Percentiles rank a stretch among this genome's conserved stretches.
phyloP scores from a whole-genome alignment of 1,140 invertebrate genomes.

The Anthonomus grandis region DNA sequence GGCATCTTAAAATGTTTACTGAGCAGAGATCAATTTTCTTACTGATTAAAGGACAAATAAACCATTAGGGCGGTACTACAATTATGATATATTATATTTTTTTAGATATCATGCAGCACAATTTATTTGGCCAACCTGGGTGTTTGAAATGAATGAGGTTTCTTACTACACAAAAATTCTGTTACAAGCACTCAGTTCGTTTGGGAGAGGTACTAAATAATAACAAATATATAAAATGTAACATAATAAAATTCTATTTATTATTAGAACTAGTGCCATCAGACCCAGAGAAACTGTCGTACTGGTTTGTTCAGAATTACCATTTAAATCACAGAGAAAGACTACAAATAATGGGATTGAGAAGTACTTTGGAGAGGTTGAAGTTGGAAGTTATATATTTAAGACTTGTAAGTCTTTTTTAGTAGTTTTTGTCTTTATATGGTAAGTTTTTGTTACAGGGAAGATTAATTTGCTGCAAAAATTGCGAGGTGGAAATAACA shows the following conservation, averaged over 20 bases:
- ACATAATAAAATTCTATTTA: not conserved
- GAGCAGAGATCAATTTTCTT: too few relatives aligned
- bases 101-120: conserved; percentile 41
- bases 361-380: conserved; percentile 41
- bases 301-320: conserved; percentile 48
- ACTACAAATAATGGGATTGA: conserved; percentile 37
- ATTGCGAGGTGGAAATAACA: conserved; percentile 61
- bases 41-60: too few relatives aligned
- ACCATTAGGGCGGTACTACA: too few relatives aligned
- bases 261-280: conserved; percentile 40
- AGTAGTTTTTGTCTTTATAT: not conserved
- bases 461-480: conserved; percentile 61
- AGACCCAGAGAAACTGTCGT: conserved; percentile 44
- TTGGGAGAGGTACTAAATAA: conserved; percentile 33
- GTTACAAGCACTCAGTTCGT: conserved; percentile 31
- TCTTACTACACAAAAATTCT: conserved; percentile 40
- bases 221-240: conserved; percentile 1
- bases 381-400: conserved; percentile 32
- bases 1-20: too few relatives aligned
- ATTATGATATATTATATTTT: not conserved
- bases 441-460: conserved; percentile 47
- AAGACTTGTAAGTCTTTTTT: conserved; percentile 17
- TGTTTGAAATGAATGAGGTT: conserved; percentile 45
- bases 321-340: conserved; percentile 43
- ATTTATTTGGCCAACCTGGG: conserved; percentile 37